Percentiles rank a stretch among this genome's conserved stretches.
phyloP scores from a whole-genome alignment of 2,113 vertebrate genomes.

The Triplophysa tibetana region DNA sequence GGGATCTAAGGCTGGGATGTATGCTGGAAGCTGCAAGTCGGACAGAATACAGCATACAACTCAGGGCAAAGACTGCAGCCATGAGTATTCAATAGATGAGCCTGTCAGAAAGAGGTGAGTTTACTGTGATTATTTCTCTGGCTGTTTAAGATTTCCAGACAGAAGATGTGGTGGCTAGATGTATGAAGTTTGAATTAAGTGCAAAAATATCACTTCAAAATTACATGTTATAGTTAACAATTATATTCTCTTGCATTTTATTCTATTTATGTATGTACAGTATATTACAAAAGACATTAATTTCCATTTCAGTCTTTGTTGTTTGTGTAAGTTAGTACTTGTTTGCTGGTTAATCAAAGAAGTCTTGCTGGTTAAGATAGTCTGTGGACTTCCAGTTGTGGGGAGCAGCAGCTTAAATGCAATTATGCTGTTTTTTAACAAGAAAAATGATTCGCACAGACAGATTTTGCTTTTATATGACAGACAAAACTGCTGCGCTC shows the following conservation, averaged over 20 bases:
- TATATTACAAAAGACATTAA: no score
- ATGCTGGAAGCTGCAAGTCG: slow-evolving; percentile 76
- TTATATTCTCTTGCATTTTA: background rate
- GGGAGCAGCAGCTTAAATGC: background rate
- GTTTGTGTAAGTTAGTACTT: background rate
- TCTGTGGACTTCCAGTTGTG: background rate
- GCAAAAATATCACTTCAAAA: background rate
- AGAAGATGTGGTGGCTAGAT: background rate
- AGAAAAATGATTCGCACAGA: slow-evolving; percentile 21
- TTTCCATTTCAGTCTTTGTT: no score
- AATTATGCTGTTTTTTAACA: background rate
- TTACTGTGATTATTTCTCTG: background rate
- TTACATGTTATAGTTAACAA: background rate
- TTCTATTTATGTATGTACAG: no score
- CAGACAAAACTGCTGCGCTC: slow-evolving; percentile 18
- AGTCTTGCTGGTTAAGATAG: background rate
- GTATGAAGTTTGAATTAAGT: no score
- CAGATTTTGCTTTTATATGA: slow-evolving; percentile 37
- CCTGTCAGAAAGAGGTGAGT: slow-evolving; percentile 95
- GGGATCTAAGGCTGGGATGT: slow-evolving; percentile 82
- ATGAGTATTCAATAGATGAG: slow-evolving; percentile 90
- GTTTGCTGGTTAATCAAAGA: background rate
- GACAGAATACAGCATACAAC: slow-evolving; percentile 83
- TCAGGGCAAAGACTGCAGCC: slow-evolving; percentile 85
- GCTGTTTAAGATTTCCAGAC: background rate